A percentile compares a stretch with the other conserved stretches of the same genome.
Evolutionary conservation across 2,113 vertebrate species (phyloP).

Genomic region (Sceloporus undulatus): DNA sequence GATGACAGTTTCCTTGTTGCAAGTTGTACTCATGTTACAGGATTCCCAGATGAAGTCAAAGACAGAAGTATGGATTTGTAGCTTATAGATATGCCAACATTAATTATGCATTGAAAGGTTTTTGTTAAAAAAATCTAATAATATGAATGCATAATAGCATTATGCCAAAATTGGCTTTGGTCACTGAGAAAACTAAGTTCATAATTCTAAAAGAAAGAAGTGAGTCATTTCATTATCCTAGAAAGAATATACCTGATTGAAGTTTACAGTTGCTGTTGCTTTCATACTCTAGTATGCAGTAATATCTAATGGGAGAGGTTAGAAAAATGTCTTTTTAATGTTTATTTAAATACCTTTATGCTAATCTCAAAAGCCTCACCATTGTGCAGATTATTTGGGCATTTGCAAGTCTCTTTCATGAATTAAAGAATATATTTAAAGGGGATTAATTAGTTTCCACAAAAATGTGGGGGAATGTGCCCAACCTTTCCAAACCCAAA

Average conservation of each 20-base stretch:
- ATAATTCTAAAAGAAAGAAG: neutral
- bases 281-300: neutral
- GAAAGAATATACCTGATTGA: neutral
- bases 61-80: constrained; percentile 26
- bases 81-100: neutral
- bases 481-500: too few relatives aligned
- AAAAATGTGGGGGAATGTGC: too few relatives aligned
- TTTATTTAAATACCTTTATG: neutral
- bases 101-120: neutral
- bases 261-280: neutral
- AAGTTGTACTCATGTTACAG: constrained; percentile 11
- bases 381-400: neutral
- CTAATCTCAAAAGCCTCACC: neutral
- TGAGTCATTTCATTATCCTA: neutral
- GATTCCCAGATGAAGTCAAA: neutral
- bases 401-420: too few relatives aligned
- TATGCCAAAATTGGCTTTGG: neutral
- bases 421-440: too few relatives aligned
- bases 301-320: neutral
- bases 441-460: too few relatives aligned
- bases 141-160: constrained; percentile 27
- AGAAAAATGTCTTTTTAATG: neutral
- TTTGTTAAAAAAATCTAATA: neutral
- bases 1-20: neutral
- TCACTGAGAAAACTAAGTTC: neutral